Conservation (phyloP, 1,140 invertebrate species). For the Caerostris darwini region DNA sequence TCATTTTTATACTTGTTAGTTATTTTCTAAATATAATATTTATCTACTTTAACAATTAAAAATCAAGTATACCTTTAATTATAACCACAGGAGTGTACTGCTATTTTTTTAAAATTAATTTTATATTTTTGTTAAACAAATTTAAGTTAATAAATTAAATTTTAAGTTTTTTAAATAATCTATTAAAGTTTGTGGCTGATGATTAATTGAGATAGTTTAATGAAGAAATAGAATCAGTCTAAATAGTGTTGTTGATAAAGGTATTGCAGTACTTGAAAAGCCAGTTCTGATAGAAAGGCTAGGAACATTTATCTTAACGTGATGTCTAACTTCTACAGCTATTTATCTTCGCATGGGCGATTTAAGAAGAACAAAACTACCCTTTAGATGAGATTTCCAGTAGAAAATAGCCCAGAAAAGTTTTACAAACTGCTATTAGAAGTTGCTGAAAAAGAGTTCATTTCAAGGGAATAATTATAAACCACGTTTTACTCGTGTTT, state of each 20-base stretch:
- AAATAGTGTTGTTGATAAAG: neutral
- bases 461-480: conserved; percentile 60
- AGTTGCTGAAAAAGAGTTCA: conserved; percentile 32
- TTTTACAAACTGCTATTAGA: conserved; percentile 39
- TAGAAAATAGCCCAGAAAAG: conserved; percentile 1
- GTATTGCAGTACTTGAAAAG: conserved; percentile 6
- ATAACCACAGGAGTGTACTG: no score
- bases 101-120: no score
- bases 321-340: conserved; percentile 30
- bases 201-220: neutral
- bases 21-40: no score
- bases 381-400: conserved; percentile 45
- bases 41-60: no score
- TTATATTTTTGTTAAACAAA: no score
- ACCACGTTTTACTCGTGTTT: conserved; percentile 20
- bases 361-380: conserved; percentile 29
- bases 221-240: neutral
- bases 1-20: no score
- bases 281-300: neutral
- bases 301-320: conserved; percentile 51
- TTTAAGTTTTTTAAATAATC: no score
- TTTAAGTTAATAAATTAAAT: no score
- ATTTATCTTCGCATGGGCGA: conserved; percentile 49
- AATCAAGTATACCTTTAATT: no score
- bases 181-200: no score